phyloP scores from a whole-genome alignment of 2,113 vertebrate genomes.

The Eptatretus burgeri region DNA sequence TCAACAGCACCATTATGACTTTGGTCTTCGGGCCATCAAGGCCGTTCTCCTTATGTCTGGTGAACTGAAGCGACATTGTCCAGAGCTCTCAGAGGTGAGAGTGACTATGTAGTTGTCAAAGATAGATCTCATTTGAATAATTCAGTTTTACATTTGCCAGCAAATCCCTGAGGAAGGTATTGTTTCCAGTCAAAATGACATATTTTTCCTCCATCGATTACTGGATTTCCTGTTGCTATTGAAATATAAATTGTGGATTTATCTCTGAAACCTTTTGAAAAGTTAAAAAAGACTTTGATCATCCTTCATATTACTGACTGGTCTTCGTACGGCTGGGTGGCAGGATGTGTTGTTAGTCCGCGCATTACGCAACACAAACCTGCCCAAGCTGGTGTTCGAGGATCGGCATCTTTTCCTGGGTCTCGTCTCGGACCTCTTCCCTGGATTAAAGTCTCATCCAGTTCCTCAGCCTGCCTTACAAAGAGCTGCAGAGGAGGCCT shows the following conservation, averaged over 20 bases:
- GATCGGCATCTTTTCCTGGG: conserved; percentile 79
- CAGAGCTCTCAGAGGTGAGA: conserved; percentile 47
- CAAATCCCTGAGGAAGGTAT: no score
- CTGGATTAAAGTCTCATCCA: conserved; percentile 59
- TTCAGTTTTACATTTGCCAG: no score
- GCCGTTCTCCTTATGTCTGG: conserved; percentile 87
- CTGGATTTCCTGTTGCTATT: no score
- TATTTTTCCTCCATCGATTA: no score
- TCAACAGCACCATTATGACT: conserved; percentile 88
- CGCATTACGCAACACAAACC: conserved; percentile 75
- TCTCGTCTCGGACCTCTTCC: conserved; percentile 66
- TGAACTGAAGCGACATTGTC: conserved; percentile 56
- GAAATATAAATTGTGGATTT: no score
- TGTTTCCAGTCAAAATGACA: no score
- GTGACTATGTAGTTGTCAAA: neutral
- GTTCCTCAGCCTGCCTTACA: conserved; percentile 57
- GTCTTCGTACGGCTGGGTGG: no score
- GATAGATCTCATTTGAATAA: no score
- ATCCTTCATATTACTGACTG: no score
- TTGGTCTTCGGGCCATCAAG: conserved; percentile 66
- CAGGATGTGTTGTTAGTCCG: conserved; percentile 87
- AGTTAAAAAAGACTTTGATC: no score
- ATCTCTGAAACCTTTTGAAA: no score
- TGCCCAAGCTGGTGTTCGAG: conserved; percentile 86
- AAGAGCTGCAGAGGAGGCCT: conserved; percentile 38